These are phyloP conservation scores for Bruchidius siliquastri DNA, from an alignment of 2,888 invertebrate genomes.

Conservation along the genomic window DNA sequence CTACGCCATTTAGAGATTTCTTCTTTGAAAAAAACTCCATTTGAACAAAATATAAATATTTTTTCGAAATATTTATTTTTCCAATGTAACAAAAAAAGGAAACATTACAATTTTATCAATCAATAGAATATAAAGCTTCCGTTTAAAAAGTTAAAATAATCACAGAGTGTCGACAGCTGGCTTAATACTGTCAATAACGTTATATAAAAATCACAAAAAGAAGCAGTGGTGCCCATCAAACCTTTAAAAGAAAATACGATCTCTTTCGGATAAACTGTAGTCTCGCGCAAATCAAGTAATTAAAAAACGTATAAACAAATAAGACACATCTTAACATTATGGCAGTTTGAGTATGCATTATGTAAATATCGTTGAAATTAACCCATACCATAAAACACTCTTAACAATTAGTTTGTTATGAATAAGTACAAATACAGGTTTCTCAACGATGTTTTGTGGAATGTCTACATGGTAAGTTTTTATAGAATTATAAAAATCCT, in stretches of 20 bases:
- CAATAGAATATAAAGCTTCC: conserved; percentile 22
- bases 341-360: conserved; percentile 15
- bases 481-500: no score
- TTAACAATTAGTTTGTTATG: background rate
- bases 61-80: conserved; percentile 6
- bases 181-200: conserved; percentile 19
- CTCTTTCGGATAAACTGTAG: conserved; percentile 25
- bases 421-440: conserved; percentile 1
- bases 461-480: background rate
- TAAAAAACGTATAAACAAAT: background rate
- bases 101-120: conserved; percentile 11
- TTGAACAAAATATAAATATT: conserved; percentile 1
- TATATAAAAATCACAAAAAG: conserved; percentile 28
- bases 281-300: conserved; percentile 3
- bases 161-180: conserved; percentile 27
- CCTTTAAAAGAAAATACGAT: conserved; percentile 21
- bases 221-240: conserved; percentile 33
- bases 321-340: conserved; percentile 8
- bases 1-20: background rate
- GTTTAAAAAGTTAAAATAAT: conserved; percentile 32
- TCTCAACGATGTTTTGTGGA: background rate
- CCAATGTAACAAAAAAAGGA: conserved; percentile 22
- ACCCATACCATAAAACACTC: background rate
- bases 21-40: background rate
- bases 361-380: background rate